Evolutionary conservation across 2,888 invertebrate genomes (phyloP), one percentile per base, ranked within the genome.

Genomic region (Amphipyra berbera): DNA sequence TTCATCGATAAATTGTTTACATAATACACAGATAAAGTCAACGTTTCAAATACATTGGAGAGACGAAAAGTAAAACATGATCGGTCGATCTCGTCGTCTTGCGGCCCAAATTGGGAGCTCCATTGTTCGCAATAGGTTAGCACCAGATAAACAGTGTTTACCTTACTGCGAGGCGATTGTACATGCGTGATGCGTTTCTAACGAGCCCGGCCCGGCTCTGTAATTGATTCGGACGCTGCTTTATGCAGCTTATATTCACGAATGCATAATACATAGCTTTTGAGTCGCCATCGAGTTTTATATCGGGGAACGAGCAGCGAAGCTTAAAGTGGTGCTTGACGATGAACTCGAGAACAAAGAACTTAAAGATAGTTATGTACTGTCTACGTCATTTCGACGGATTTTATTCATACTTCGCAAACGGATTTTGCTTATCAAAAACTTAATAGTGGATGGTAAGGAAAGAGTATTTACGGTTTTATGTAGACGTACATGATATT

Each of bases 111-210:
- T 94, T 93, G 93, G 94, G 89, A 85, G 84, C 79, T 64, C 92
- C 94, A 93, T 94, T 93, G 93, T 94, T 89, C 84, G 71, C 86
- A 84, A 86, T 88, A 88, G 88, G 87, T 91, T 91, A 91, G 91
- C 92, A 90, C 93, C 91, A 92, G 91, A 91, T 91, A 93, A 91
- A 87, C 86, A 85, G 86, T 90, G 93, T 90, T 91, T 90, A 88
- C 90, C 88, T 89, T 88, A 87, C 88, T 73, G 83, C 88, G 85
- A 83, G 82, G 80, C 92, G 91, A 94, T 93, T 94, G 92, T 90
- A 92, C 90, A 95, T 95, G 94, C 94, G 93, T 94, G 94, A 94
- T 93, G 94, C 95, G 94, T 94, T 93, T 94, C 94, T 93, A 94
- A 94, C 94, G 93, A 95, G 94, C 87, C 82, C 88, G 67, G 81